Conservation (phyloP, 2,888 invertebrate species). For the Drosophila setosimentum region DNA sequence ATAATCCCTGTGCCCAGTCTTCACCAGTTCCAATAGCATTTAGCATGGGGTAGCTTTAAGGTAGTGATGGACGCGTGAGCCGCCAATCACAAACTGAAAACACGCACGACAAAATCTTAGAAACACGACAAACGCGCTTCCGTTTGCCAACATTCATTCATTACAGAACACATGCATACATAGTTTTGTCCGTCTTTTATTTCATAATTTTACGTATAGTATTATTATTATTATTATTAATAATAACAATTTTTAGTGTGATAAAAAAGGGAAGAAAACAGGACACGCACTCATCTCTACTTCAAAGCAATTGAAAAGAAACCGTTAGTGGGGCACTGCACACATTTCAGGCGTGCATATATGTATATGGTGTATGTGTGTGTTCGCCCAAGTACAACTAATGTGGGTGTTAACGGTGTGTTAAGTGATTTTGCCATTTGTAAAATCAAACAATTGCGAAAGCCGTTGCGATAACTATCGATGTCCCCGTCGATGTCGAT, state of each 20-base stretch:
- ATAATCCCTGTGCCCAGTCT: conserved; percentile 54
- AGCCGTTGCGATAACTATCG: conserved; percentile 69
- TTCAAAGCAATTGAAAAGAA: conserved; percentile 73
- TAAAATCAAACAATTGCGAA: conserved; percentile 69
- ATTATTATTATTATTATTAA: neutral
- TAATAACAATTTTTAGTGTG: neutral
- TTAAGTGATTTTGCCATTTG: conserved; percentile 78
- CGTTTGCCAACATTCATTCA: neutral
- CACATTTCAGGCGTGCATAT: conserved; percentile 49
- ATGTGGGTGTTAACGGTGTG: conserved; percentile 83
- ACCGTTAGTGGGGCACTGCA: conserved; percentile 56
- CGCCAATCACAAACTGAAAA: neutral
- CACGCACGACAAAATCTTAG: neutral
- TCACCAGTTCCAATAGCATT: conserved; percentile 8
- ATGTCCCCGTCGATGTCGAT: conserved; percentile 57
- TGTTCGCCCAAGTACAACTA: conserved; percentile 74
- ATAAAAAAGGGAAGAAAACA: neutral
- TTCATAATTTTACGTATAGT: neutral
- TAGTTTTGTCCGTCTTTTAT: neutral
- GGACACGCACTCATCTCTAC: neutral
- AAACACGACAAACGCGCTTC: neutral
- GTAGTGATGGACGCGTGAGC: conserved; percentile 3
- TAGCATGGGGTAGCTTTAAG: conserved; percentile 30
- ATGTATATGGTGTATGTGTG: conserved; percentile 24
- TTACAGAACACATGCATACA: neutral